Conservation (phyloP, 1,140 invertebrate species). For the Maconellicoccus hirsutus region DNA sequence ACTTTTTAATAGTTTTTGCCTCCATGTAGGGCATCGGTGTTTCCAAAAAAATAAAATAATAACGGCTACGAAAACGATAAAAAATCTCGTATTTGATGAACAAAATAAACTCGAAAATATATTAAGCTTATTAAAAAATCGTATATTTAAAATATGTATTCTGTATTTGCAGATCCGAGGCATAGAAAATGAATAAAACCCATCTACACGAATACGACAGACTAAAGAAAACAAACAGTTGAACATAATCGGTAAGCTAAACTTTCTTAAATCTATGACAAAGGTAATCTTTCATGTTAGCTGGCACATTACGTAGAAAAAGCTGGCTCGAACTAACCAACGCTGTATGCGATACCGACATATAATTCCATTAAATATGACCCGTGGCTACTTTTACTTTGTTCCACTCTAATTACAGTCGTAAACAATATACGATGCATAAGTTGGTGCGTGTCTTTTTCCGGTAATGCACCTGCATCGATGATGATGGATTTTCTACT, state of each 20-base stretch:
- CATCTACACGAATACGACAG: background rate
- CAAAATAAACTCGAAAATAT: too few species aligned
- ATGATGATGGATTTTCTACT: too few species aligned
- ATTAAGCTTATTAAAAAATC: too few species aligned
- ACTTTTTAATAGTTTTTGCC: too few species aligned
- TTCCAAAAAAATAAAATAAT: too few species aligned
- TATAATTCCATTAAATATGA: conserved; percentile 10
- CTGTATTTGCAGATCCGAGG: background rate
- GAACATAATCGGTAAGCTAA: background rate
- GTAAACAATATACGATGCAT: conserved; percentile 5
- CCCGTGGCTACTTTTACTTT: conserved; percentile 7
- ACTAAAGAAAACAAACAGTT: background rate
- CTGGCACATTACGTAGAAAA: background rate
- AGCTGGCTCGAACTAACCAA: background rate
- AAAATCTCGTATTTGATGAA: too few species aligned
- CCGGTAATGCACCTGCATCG: conserved; percentile 5
- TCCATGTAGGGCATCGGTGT: too few species aligned
- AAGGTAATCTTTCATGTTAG: background rate
- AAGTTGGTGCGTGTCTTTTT: background rate
- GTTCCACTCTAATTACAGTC: conserved; percentile 7
- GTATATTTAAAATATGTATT: too few species aligned
- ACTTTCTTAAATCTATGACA: background rate
- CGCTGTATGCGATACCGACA: background rate
- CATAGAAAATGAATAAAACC: background rate
- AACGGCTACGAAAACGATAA: too few species aligned